Evolutionary conservation across 2,797 vertebrate species (phyloP), one percentile per base, ranked within the genome.

Genomic region (Cottoperca gobio): DNA sequence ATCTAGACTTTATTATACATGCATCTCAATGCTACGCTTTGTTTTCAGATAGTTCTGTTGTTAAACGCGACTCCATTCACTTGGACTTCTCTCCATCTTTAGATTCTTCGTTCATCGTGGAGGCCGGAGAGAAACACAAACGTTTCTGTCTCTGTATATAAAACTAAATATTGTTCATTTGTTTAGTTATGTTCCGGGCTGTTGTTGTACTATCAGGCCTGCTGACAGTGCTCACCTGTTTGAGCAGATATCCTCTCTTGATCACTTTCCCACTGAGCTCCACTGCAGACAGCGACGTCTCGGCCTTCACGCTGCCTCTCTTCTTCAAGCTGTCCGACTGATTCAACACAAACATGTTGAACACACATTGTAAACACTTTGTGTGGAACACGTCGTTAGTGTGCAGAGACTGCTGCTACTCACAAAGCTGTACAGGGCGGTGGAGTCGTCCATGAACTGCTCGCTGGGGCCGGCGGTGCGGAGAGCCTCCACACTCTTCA

Each of bases 391-490:
- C n/a, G n/a, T n/a, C n/a, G n/a, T n/a, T n/a, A n/a, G n/a, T n/a
- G n/a, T n/a, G n/a, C n/a, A 24, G 4, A 35, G 8, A 54, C 35
- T 2, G 12, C 17, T 8, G 24, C 5, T 17, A 91, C 95, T 73
- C 81, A 95, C 94, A 50, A 97, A 99, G 90, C 95, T 94, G 89
- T 99, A 99, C 16, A 99, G 93, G 0, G 97, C 97, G 0, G 95
- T 96, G 75, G 97, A 97, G 86, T 99, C 97, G 0, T 99, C 97
- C 2, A 97, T 84, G 83, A 99, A 97, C 91, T 97, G 96, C 81
- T 96, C 95, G 0, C 92, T 93, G 79, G 96, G 93, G 78, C 96
- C 93, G 0, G 94, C 94, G 5, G 89, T 96, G 58, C 96, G 96
- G 0, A 90, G 86, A 28, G 96, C 97, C 59, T 95, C 96, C 0